Evolutionary conservation across 2,888 invertebrate species (phyloP).

Genomic region (Hemicrepidius hirtus): DNA sequence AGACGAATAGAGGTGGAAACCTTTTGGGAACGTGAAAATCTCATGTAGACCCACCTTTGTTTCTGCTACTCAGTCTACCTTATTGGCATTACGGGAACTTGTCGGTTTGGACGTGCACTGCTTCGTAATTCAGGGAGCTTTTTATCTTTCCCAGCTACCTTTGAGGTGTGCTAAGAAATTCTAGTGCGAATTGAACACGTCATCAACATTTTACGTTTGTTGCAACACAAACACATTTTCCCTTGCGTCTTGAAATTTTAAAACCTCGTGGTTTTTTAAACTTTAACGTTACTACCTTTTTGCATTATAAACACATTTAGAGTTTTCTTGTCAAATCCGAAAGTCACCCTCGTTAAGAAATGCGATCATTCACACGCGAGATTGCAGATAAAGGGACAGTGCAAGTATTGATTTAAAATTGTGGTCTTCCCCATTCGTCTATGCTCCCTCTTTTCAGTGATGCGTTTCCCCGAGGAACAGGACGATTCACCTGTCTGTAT

Average conservation of each 20-base stretch:
- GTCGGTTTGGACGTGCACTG: constrained; percentile 50
- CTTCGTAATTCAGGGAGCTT: constrained; percentile 39
- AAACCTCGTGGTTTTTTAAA: too few relatives aligned
- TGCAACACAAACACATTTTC: background rate
- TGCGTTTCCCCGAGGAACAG: constrained; percentile 69
- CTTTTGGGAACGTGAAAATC: constrained; percentile 45
- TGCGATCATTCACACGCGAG: constrained; percentile 40
- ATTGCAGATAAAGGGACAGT: constrained; percentile 53
- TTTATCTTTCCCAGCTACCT: constrained; percentile 39
- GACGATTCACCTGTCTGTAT: constrained; percentile 72
- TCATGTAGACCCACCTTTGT: constrained; percentile 52
- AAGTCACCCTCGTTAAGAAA: constrained; percentile 24
- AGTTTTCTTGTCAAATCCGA: background rate
- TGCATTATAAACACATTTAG: background rate
- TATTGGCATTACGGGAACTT: constrained; percentile 51
- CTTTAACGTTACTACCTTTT: background rate
- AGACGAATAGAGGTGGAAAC: constrained; percentile 45
- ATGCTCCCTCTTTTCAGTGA: constrained; percentile 67
- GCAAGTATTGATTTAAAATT: constrained; percentile 71
- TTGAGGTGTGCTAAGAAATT: constrained; percentile 42
- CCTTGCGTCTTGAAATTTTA: background rate
- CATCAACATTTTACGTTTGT: constrained; percentile 20
- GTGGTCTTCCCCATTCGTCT: constrained; percentile 68
- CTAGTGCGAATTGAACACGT: constrained; percentile 38
- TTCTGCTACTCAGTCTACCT: constrained; percentile 50